Evolutionary conservation across 2,797 vertebrate genomes (phyloP).

Genomic region (Molossus alvarezi): DNA sequence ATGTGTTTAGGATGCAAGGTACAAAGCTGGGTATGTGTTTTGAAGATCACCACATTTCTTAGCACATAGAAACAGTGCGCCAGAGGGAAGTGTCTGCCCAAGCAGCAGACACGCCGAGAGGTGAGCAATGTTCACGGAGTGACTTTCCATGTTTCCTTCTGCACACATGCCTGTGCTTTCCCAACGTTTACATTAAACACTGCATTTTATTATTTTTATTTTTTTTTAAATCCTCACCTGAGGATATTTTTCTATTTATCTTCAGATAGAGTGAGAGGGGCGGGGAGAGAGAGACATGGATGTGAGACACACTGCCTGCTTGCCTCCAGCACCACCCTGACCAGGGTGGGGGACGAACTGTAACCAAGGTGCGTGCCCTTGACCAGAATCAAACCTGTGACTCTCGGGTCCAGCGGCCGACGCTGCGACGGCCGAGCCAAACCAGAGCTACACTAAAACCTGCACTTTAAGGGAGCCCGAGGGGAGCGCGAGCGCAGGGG

Average conservation of each 20-base stretch:
- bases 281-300: too few relatives aligned
- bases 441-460: background rate
- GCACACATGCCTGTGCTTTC: background rate
- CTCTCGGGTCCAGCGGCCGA: too few relatives aligned
- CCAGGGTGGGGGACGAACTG: too few relatives aligned
- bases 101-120: background rate
- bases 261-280: too few relatives aligned
- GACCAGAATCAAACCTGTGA: too few relatives aligned
- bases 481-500: background rate
- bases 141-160: background rate
- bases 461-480: background rate
- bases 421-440: too few relatives aligned
- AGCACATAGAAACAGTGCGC: background rate
- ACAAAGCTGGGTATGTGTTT: background rate
- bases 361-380: too few relatives aligned
- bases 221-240: too few relatives aligned
- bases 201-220: too few relatives aligned
- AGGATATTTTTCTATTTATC: too few relatives aligned
- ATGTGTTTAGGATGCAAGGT: background rate
- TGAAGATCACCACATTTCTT: background rate
- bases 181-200: background rate
- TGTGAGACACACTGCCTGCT: too few relatives aligned
- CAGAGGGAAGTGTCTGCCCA: background rate
- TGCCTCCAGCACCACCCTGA: too few relatives aligned
- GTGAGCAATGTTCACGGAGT: background rate